phyloP scores from a whole-genome alignment of 2,888 invertebrate genomes.

The Eretmocerus hayati region DNA sequence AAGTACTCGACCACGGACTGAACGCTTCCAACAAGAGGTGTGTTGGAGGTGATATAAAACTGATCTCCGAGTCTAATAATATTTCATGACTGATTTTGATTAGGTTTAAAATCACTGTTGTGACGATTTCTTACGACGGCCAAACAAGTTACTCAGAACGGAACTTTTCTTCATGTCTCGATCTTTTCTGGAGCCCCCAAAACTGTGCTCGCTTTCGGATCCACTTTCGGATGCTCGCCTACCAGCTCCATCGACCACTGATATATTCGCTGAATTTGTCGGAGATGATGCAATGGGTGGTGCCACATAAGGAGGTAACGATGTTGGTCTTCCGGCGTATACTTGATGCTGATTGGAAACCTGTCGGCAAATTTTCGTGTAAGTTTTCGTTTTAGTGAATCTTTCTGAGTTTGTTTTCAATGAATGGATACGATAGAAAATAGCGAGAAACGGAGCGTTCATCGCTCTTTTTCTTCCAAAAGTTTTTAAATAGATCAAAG shows the following conservation, averaged over 20 bases:
- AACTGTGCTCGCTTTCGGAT: slow-evolving; percentile 46
- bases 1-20: background rate
- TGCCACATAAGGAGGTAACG: slow-evolving; percentile 48
- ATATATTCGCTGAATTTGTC: slow-evolving; percentile 24
- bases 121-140: slow-evolving; percentile 43
- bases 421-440: background rate
- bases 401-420: too few relatives aligned
- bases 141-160: slow-evolving; percentile 42
- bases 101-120: slow-evolving; percentile 18
- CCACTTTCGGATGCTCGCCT: slow-evolving; percentile 45
- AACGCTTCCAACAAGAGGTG: background rate
- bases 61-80: background rate
- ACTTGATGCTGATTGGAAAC: slow-evolving; percentile 29
- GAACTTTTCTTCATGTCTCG: slow-evolving; percentile 43
- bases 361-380: too few relatives aligned
- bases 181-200: slow-evolving; percentile 42
- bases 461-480: too few relatives aligned
- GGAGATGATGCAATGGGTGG: slow-evolving; percentile 43
- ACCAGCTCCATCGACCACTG: slow-evolving; percentile 38
- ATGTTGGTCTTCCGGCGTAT: slow-evolving; percentile 41
- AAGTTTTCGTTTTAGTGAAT: too few relatives aligned
- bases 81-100: background rate
- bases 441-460: background rate
- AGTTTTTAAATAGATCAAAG: too few relatives aligned
- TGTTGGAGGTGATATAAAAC: background rate